Evolutionary conservation across 2,113 vertebrate species (phyloP).

Genomic region (Hypomesus transpacificus): DNA sequence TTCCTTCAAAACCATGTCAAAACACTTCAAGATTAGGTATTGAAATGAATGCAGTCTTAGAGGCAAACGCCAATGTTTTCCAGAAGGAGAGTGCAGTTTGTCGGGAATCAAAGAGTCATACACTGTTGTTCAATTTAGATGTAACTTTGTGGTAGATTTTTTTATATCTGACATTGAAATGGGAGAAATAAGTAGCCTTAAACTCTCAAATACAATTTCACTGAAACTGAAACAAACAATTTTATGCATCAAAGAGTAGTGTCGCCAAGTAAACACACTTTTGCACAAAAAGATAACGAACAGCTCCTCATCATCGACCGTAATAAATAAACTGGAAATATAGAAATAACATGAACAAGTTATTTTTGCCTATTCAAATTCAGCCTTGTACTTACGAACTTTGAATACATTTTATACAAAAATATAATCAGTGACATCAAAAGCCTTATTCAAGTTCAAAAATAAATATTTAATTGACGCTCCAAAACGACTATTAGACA

Average conservation of each 20-base stretch:
- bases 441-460: conserved; percentile 55
- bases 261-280: conserved; percentile 15
- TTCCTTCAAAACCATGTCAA: neutral
- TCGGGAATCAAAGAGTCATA: conserved; percentile 1
- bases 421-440: conserved; percentile 57
- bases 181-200: neutral
- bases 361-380: conserved; percentile 22
- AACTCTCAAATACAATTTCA: neutral
- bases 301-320: conserved; percentile 9
- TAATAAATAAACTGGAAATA: conserved; percentile 47
- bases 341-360: conserved; percentile 15
- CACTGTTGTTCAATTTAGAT: neutral
- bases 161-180: conserved; percentile 5
- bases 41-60: conserved; percentile 1
- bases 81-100: neutral
- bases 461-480: conserved; percentile 56
- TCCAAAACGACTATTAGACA: conserved; percentile 23
- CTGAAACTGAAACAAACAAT: conserved; percentile 4
- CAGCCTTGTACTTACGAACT: neutral
- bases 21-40: neutral
- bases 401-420: conserved; percentile 50
- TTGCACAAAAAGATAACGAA: neutral
- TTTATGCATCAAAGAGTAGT: conserved; percentile 19
- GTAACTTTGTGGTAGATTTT: neutral
- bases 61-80: neutral